Base-by-base conservation (phyloP, 1,140 invertebrate genomes). In the Procambarus clarkii region DNA sequence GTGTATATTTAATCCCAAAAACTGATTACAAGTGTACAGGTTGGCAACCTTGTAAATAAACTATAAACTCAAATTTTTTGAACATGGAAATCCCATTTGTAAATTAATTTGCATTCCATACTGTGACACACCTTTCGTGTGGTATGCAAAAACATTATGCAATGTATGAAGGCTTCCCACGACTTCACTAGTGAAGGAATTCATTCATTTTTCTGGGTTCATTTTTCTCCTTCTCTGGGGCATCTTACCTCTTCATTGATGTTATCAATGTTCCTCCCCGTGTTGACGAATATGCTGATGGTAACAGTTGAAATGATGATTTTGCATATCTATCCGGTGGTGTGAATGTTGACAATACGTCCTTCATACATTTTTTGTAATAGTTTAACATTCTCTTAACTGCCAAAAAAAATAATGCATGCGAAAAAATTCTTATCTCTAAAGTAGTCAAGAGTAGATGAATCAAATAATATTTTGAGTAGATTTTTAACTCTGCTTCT, bases 281-380 rank as follows among this genome's bases (percentile, higher is more conserved):
- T 85, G 54, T 78, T 91, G 60, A 91, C 89, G 50, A 69, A 85
- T 91, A 91, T 91, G 82, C 82, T 91, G 89, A 91, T 91, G 89
- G 89, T 91, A 91, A 91, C 89, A 86, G 89, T 91, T 91, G 89
- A 91, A 91, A 86, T 91, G 89, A 91, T 91, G 82, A 91, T 91
- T 91, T 91, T 86, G 83, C 83, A 91, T 91, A 91, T 91, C 77
- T 86, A 76, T 91, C 89, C 89, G 89, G 83, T 91, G 89, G 83
- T 85, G 86, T 77, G 80, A 83, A 74, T 89, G 89, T 91, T 86
- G 54, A 79, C 58, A 85, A 91, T 91, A 84, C 83, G 89, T 82
- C 89, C 82, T 91, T 91, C 89, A 91, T 91, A 91, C 89, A 91
- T 91, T 91, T 90, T 80, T 82, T 83, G 44, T 9, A 84, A 85